Evolutionary conservation across 2,113 vertebrate species (phyloP), one percentile per base, ranked within the genome.

Genomic region (Rutilus rutilus): DNA sequence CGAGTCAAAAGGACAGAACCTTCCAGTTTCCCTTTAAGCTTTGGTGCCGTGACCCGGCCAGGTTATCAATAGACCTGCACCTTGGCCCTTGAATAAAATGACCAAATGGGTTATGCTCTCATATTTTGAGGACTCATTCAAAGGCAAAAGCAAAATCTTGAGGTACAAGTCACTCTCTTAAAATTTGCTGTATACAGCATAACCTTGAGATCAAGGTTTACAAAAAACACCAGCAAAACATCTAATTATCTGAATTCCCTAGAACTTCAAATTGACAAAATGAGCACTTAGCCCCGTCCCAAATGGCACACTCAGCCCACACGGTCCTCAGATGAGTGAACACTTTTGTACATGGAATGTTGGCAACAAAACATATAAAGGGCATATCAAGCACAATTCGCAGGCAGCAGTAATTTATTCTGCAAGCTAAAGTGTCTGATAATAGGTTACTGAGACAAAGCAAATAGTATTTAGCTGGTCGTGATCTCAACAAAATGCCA

Each of bases 41-140:
- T n/a, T 67, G 33, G 54, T 30, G 52, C 33, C 2, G 14, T 71
- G 84, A 57, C 74, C 45, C 1, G 21, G 62, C 33, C 17, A 64
- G 78, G 30, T 60, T 39, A 12, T 82, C 15, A 78, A 82, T 30
- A 85, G 36, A 45, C n/a, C 27, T 6, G 6, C 45, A 25, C 27
- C 76, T 39, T 6, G 11, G 67, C 60, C 62, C 52, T 73, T 65
- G 59, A 78, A 86, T 77, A 74, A 81, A 67, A 57, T 83, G 25
- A 83, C 33, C 45, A 59, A 60, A 69, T 12, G 17, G 74, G 59
- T 47, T 36, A 27, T 36, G 50, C 50, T 27, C 1, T 78, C n/a
- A 52, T 78, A 36, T 27, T 60, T 21, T n/a, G 15, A 62, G 6
- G 10, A 80, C 14, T 25, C 6, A 45, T 17, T 80, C 7, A 15